Conservation (phyloP, 2,113 vertebrate genomes). For the Laticauda colubrina region DNA sequence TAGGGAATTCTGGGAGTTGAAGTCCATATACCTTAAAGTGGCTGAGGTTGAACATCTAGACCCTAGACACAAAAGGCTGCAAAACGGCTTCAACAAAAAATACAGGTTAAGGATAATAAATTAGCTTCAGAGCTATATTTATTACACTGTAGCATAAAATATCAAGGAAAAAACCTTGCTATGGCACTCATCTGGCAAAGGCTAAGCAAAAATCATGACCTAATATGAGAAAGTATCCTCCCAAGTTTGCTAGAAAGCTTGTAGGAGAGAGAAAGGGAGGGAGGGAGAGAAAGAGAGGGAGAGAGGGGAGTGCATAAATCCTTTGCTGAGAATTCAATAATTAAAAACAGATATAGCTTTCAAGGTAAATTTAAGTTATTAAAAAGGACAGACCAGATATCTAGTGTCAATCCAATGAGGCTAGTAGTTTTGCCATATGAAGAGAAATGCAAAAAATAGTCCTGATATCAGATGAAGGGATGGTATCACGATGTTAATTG, state of each 20-base stretch:
- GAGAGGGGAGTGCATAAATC: not conserved
- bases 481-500: not conserved
- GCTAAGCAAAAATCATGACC: not conserved
- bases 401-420: not conserved
- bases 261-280: conserved; percentile 17
- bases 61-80: conserved; percentile 4
- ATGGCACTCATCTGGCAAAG: not conserved
- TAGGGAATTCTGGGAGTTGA: not conserved
- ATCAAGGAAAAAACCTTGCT: not conserved
- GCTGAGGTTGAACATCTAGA: not conserved
- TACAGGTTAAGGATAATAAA: conserved; percentile 33
- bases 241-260: not conserved
- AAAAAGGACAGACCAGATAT: conserved; percentile 19
- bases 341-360: conserved; percentile 13
- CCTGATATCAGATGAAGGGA: not conserved
- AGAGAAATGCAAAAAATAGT: not conserved
- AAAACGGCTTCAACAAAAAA: conserved; percentile 30
- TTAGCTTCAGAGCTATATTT: conserved; percentile 4
- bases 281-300: conserved; percentile 9
- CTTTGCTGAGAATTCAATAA: conserved; percentile 5
- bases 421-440: conserved; percentile 14
- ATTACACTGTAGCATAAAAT: not conserved
- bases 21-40: not conserved
- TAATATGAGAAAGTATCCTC: not conserved
- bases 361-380: conserved; percentile 1